Evolutionary conservation across 1,140 invertebrate species (phyloP), one percentile per base, ranked within the genome.

Genomic region (Geopemphigus sp.): DNA sequence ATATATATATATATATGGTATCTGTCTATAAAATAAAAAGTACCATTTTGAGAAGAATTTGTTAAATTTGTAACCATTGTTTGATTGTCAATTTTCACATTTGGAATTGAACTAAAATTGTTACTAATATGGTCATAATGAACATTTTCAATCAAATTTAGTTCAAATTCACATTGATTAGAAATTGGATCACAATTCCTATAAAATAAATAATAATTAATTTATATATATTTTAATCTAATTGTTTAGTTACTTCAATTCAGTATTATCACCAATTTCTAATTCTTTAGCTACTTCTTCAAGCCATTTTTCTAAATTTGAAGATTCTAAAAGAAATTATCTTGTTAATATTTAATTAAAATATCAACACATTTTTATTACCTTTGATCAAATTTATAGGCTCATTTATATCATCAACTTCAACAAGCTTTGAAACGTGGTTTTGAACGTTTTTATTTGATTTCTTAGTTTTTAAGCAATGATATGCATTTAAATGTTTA

Each of bases 401-500:
- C 50, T 61, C 39, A 45, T 63, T 47, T 11, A n/a, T 54, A 15
- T 29, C 3, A 45, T 50, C 17, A 15, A 11, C 29, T 63, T 78
- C n/a, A n/a, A 24, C 24, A n/a, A 1, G 50, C 32, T 63, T 78
- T n/a, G 3, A 1, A 50, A 26, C n/a, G 12, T 32, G 4, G 11
- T 47, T 61, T 47, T 63, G 17, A 47, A 11, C 11, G 8, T 5
- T 47, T 47, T 50, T 24, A 10, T 61, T 29, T 61, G 17, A 50
- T n/a, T 61, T 63, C n/a, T 29, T 63, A 61, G n/a, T 78, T 78
- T 78, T 78, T 1, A 78, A 17, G 15, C 57, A 39, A 63, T 78
- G 81, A 39, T 68, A 47, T 53, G 78, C 78, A 81, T 47, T 83
- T 61, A 54, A 84, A 83, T 80, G 85, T 86, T 82, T 87, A 84